These are phyloP conservation scores for Calonectris borealis DNA, from an alignment of 2,113 vertebrate genomes.

Conservation along the genomic window DNA sequence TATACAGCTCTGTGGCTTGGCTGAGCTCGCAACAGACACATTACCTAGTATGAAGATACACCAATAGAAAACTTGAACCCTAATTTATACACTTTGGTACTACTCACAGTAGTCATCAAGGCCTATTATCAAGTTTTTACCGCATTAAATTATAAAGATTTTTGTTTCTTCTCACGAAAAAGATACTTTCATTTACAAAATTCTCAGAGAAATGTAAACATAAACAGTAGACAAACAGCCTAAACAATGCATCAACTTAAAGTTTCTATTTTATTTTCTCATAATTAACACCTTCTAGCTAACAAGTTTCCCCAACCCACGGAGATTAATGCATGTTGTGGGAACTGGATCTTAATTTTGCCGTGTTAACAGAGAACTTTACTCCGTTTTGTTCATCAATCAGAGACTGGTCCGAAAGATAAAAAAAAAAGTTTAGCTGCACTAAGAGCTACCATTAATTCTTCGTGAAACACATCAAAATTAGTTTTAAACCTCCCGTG, in stretches of 20 bases:
- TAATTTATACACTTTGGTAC: slow-evolving; percentile 2
- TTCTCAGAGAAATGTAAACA: not conserved
- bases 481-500: not conserved
- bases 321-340: not conserved
- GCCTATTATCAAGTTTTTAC: not conserved
- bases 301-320: not conserved
- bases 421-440: not conserved
- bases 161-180: not conserved
- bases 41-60: slow-evolving; percentile 76
- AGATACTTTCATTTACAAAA: not conserved
- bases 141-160: not conserved
- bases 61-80: slow-evolving; percentile 68
- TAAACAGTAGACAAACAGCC: not conserved
- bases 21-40: slow-evolving; percentile 70
- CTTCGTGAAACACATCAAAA: not conserved
- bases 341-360: not conserved
- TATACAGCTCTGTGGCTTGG: slow-evolving; percentile 86
- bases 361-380: not conserved
- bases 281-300: not conserved
- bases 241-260: not conserved
- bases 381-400: not conserved
- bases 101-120: slow-evolving; percentile 10
- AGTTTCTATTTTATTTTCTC: not conserved
- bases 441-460: not conserved
- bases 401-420: not conserved